Conservation (phyloP, 2,113 vertebrate genomes). For the Marcusenius ussheri region DNA sequence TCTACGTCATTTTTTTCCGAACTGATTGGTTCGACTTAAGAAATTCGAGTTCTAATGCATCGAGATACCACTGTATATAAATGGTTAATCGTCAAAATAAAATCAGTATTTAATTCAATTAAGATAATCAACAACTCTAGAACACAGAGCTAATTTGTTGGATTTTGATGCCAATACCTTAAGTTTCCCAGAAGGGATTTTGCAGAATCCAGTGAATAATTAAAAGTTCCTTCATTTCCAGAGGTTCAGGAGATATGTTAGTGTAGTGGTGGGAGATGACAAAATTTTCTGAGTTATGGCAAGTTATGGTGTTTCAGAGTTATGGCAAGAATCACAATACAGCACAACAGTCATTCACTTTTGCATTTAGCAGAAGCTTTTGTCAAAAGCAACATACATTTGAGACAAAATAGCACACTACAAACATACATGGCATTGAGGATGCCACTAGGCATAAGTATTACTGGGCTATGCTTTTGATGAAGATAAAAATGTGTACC, state of each 20-base stretch:
- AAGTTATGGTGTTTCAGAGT: background rate
- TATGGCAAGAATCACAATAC: background rate
- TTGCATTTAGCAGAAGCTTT: background rate
- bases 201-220: background rate
- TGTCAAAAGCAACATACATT: too few relatives aligned
- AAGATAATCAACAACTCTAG: background rate
- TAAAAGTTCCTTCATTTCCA: background rate
- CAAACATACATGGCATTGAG: too few relatives aligned
- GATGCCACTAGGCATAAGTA: too few relatives aligned
- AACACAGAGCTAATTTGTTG: background rate
- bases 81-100: background rate
- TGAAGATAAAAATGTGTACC: background rate
- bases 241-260: background rate
- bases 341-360: background rate
- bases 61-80: background rate
- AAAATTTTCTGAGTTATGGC: background rate
- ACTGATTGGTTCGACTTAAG: too few relatives aligned
- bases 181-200: background rate
- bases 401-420: too few relatives aligned
- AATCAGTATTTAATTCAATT: background rate
- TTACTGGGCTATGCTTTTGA: too few relatives aligned
- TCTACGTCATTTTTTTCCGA: too few relatives aligned
- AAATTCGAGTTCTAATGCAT: too few relatives aligned
- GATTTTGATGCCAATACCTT: background rate
- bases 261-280: background rate